Evolutionary conservation across 1,140 invertebrate species (phyloP).

Genomic region (Neodiprion pinetum): DNA sequence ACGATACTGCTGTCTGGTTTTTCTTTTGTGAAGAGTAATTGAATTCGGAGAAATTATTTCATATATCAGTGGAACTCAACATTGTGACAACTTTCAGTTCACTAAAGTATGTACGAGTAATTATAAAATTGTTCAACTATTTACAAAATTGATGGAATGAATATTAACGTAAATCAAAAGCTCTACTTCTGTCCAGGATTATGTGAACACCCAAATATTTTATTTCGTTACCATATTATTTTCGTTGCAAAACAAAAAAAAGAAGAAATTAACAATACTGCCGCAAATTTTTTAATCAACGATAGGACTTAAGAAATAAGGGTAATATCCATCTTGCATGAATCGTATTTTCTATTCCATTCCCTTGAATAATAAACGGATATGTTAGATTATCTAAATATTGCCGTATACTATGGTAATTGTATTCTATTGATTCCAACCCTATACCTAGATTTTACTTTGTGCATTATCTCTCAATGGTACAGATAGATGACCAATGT

Average conservation of each 20-base stretch:
- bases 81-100: no score
- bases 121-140: background rate
- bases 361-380: background rate
- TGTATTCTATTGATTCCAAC: background rate
- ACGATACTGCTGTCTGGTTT: no score
- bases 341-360: constrained; percentile 6
- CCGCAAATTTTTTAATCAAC: constrained; percentile 39
- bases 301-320: constrained; percentile 1
- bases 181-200: constrained; percentile 5
- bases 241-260: constrained; percentile 20
- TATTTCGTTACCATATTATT: constrained; percentile 9
- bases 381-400: background rate
- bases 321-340: constrained; percentile 9
- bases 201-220: background rate
- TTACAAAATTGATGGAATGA: background rate
- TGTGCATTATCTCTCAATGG: no score
- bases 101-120: no score
- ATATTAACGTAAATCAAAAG: background rate
- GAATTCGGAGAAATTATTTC: no score
- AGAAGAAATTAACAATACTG: constrained; percentile 31
- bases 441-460: no score
- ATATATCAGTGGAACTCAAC: no score
- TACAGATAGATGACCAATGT: no score
- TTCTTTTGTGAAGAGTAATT: no score
- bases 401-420: background rate